phyloP scores from a whole-genome alignment of 2,888 invertebrate genomes.

The Metopia argyrocephala region DNA sequence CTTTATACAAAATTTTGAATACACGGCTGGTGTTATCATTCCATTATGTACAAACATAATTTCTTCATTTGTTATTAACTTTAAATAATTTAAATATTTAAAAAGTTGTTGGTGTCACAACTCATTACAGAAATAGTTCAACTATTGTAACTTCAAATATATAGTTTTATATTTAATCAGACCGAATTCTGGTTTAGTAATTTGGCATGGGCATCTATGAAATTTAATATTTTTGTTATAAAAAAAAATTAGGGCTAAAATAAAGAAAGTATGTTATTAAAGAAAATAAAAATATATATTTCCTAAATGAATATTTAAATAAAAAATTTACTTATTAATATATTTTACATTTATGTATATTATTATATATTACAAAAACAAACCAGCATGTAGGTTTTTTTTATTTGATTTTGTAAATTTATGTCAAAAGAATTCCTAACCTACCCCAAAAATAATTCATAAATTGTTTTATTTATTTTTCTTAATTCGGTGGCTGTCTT shows the following conservation, averaged over 20 bases:
- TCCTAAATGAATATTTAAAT: not conserved
- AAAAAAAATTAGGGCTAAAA: no score
- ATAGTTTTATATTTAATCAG: not conserved
- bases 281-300: no score
- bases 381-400: no score
- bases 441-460: no score
- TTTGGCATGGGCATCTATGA: not conserved
- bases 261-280: no score
- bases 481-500: no score
- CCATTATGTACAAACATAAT: not conserved
- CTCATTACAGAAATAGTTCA: conserved; percentile 1
- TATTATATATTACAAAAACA: no score
- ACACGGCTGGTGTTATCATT: conserved; percentile 3
- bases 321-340: no score
- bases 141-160: not conserved
- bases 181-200: conserved; percentile 1
- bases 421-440: no score
- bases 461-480: no score
- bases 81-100: not conserved
- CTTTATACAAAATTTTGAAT: conserved; percentile 61
- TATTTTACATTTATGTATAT: no score
- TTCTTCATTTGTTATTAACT: not conserved
- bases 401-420: no score
- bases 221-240: conserved; percentile 25
- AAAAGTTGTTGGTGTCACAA: not conserved